Evolutionary conservation across 1,140 invertebrate genomes (phyloP).

Genomic region (Octopus bimaculoides): DNA sequence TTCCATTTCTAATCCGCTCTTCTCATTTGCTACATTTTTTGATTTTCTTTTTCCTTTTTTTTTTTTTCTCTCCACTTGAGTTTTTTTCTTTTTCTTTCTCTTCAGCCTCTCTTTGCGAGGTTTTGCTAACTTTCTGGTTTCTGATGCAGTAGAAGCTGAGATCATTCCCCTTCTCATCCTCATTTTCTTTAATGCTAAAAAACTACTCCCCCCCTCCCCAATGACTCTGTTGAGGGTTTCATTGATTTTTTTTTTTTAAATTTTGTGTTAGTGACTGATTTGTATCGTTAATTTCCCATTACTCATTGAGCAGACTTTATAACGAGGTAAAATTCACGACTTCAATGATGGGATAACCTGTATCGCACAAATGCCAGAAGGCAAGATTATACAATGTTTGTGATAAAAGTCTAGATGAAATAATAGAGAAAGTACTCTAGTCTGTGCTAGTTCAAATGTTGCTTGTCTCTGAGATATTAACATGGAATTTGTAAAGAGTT

Average conservation of each 20-base stretch:
- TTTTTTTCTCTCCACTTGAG: too few species aligned
- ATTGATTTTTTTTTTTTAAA: neutral
- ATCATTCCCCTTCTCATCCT: too few species aligned
- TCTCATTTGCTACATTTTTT: too few species aligned
- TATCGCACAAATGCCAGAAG: constrained; percentile 2
- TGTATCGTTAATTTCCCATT: neutral
- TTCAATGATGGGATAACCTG: neutral
- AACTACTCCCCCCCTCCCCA: too few species aligned
- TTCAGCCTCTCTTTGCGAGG: too few species aligned
- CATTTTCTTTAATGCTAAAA: too few species aligned
- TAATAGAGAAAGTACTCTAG: neutral
- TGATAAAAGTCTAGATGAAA: constrained; percentile 9
- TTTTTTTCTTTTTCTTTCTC: too few species aligned
- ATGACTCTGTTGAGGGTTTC: neutral
- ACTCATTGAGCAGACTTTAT: neutral
- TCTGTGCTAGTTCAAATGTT: neutral
- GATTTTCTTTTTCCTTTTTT: too few species aligned
- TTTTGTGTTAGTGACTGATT: neutral
- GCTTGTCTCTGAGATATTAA: neutral
- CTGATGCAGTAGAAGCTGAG: too few species aligned
- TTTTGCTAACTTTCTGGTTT: too few species aligned
- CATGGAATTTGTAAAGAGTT: neutral
- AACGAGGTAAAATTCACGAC: neutral
- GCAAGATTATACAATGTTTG: neutral
- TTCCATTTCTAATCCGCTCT: too few species aligned